Evolutionary conservation across 1,140 invertebrate genomes (phyloP), one percentile per base, ranked within the genome.

Genomic region (Drosophila watanabei): DNA sequence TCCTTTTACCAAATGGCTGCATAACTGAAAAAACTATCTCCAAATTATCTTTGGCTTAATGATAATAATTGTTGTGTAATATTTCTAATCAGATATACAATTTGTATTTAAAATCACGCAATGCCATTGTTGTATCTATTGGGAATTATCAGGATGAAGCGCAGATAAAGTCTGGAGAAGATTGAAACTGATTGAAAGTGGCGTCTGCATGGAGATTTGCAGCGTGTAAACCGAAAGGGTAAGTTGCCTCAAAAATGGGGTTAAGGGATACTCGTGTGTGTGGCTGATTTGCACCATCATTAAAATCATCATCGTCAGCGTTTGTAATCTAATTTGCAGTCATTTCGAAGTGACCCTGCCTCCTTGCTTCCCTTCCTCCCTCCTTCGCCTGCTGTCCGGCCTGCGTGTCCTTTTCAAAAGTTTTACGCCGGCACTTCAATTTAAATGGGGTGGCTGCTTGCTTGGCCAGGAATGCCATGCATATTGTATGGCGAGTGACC

Each of bases 261-360:
- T 39, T 30, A 28, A 69, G 43, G 35, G 51, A 56, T 14, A 37
- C 20, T 43, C 45, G 48, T 20, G 20, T 62, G 77, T 72, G 72
- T 62, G 48, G 58, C 68, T 72, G 82, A 84, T 78, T 84, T 71
- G 71, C 82, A 76, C 72, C 82, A 84, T 84, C 82, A 84, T 84
- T 85, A 84, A 84, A 84, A 85, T 81, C 78, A 81, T 81, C 78
- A 60, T 70, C 75, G 83, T 81, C 83, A 75, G 72, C 82, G 72
- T 75, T 80, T 80, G 71, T 80, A 69, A 81, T 84, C 79, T 84
- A 85, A 84, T 84, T 84, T 84, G 77, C 49, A 85, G 46, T 59
- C 66, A 49, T 45, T 49, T 49, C 14, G 43, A 11, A 45, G 43
- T 45, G 43, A 46, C 45, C 45, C 45, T 46, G 18, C 0, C 20